Base-by-base conservation (phyloP, 2,797 vertebrate genomes). In the Champsocephalus esox region DNA sequence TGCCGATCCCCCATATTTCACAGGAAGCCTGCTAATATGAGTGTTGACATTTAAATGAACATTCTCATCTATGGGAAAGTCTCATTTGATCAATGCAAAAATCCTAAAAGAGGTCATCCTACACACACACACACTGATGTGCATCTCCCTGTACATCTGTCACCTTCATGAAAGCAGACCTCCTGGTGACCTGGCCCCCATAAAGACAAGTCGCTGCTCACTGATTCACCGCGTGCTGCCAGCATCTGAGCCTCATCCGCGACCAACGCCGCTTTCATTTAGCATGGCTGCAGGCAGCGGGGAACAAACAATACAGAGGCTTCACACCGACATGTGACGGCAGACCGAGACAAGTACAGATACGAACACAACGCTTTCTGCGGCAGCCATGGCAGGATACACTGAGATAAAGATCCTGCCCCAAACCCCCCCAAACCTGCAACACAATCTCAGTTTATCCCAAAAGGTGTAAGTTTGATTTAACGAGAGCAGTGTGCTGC, bases 21-120 rank as follows among this genome's bases (percentile, higher is more conserved):
- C 70, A 45, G 66, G 75, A 74, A 80, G 51, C 71, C 14, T 9
- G 24, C 82, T 85, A 70, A 89, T 87, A 89, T 86, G 74, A 89
- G 87, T 64, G 84, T 60, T 89, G 92, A 92, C 90, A 90, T 93
- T 92, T 92, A 91, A 89, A 92, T 92, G 90, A 93, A 89, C 83
- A 84, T 89, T 89, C 82, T 88, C 85, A 81, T 87, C 83, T 41
- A 77, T 24, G 79, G 80, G 84, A 85, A 75, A 73, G 75, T 86
- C 79, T 89, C 87, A 93, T 89, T 85, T 78, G 79, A 93, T 93
- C 88, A 88, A 73, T 62, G 73, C 60, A 71, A 57, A 84, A 80
- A 67, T 41, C 50, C 69, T 17, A n/a, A 57, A 68, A 52, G 10
- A 55, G 52, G 63, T 41, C 19, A 19, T 57, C 28, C 56, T 0